These are phyloP conservation scores for Zaprionus davidi DNA, from an alignment of 1,140 invertebrate genomes.

Conservation along the genomic window DNA sequence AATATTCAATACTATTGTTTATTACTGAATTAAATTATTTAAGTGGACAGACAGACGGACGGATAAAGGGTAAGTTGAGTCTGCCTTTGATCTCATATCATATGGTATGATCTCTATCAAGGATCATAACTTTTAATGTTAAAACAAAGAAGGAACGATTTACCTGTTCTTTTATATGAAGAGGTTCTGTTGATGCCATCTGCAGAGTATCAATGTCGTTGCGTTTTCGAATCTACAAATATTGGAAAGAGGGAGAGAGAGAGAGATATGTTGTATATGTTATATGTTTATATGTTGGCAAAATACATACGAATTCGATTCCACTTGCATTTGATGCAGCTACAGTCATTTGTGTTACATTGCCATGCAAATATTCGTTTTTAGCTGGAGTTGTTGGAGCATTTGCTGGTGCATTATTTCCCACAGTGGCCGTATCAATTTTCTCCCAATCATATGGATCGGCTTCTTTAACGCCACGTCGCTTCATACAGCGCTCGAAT, in stretches of 20 bases:
- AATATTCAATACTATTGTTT: too few relatives aligned
- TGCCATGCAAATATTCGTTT: constrained; percentile 79
- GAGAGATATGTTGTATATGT: background rate
- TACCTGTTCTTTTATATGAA: constrained; percentile 82
- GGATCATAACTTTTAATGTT: too few relatives aligned
- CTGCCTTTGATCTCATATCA: too few relatives aligned
- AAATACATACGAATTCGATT: constrained; percentile 74
- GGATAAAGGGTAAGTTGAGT: too few relatives aligned
- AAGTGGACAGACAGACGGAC: too few relatives aligned
- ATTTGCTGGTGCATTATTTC: constrained; percentile 53
- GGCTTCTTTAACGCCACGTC: constrained; percentile 93
- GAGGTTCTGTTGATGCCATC: constrained; percentile 76
- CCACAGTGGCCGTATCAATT: constrained; percentile 79
- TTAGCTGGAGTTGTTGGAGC: constrained; percentile 58
- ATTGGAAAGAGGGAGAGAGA: background rate
- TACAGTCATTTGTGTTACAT: constrained; percentile 84
- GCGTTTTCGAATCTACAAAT: constrained; percentile 61
- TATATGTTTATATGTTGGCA: background rate
- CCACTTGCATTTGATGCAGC: constrained; percentile 83
- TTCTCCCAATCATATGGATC: constrained; percentile 99
- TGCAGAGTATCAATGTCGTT: constrained; percentile 76
- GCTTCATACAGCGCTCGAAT: constrained; percentile 97
- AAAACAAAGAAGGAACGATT: background rate
- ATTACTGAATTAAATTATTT: too few relatives aligned
- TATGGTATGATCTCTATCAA: too few relatives aligned